Evolutionary conservation across 1,140 invertebrate genomes (phyloP).

Genomic region (Heliconius hermathena): DNA sequence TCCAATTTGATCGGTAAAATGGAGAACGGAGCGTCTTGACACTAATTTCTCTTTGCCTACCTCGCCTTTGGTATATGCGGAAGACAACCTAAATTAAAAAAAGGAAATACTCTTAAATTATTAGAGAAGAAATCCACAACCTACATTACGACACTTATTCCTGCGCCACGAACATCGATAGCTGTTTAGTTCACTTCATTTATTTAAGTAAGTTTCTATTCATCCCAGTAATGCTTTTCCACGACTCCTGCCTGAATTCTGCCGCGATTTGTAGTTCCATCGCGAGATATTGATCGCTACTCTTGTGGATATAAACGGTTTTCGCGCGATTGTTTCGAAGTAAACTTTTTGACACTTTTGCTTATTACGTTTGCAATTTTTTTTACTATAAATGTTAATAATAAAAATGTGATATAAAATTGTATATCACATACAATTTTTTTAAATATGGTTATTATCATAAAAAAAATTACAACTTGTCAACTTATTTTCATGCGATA

Average conservation of each 20-base stretch:
- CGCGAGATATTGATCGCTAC: neutral
- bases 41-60: too few species aligned
- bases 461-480: neutral
- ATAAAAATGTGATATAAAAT: too few species aligned
- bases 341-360: neutral
- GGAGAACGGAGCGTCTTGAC: too few species aligned
- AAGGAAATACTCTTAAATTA: neutral
- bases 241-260: neutral
- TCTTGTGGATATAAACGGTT: neutral
- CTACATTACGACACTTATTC: neutral
- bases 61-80: too few species aligned
- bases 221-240: neutral
- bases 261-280: constrained; percentile 3
- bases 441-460: too few species aligned
- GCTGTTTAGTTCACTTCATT: constrained; percentile 1
- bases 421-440: too few species aligned
- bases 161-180: neutral
- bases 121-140: neutral
- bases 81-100: too few species aligned
- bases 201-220: constrained; percentile 6
- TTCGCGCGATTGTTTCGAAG: neutral
- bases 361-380: too few species aligned
- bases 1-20: too few species aligned
- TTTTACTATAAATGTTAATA: too few species aligned
- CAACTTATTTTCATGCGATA: neutral